Evolutionary conservation across 1,140 invertebrate species (phyloP).

Genomic region (Drosophila santomea): DNA sequence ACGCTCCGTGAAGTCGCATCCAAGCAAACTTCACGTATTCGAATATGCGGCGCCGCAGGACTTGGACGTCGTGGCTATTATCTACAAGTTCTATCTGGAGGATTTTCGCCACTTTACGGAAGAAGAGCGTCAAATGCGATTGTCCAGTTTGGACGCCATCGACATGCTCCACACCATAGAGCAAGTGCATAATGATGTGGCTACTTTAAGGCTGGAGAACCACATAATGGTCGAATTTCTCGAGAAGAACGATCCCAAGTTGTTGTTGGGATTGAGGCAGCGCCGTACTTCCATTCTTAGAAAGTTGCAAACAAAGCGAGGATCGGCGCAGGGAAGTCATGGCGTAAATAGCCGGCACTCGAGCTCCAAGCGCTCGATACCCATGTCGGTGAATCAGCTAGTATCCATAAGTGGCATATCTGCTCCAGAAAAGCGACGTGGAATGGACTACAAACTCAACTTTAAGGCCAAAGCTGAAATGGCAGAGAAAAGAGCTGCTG

Average conservation of each 20-base stretch:
- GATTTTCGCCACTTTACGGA: slow-evolving; percentile 33
- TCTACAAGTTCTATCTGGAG: slow-evolving; percentile 55
- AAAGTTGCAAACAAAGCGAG: slow-evolving; percentile 21
- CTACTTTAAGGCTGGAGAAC: slow-evolving; percentile 69
- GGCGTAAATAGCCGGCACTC: slow-evolving; percentile 49
- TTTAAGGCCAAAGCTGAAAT: slow-evolving; percentile 75
- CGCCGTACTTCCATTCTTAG: slow-evolving; percentile 61
- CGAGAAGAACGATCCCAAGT: slow-evolving; percentile 79
- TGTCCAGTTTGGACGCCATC: slow-evolving; percentile 57
- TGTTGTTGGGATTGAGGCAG: slow-evolving; percentile 63
- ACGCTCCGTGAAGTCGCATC: slow-evolving; percentile 21
- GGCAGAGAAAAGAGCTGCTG: slow-evolving; percentile 68
- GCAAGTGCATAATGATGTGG: slow-evolving; percentile 61
- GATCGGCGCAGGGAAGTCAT: slow-evolving; percentile 2
- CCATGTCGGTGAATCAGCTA: slow-evolving; percentile 31
- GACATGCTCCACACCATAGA: slow-evolving; percentile 64
- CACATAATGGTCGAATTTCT: slow-evolving; percentile 74
- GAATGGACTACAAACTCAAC: slow-evolving; percentile 59
- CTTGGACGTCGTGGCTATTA: slow-evolving; percentile 47
- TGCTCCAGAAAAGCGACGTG: slow-evolving; percentile 38
- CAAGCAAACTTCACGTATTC: slow-evolving; percentile 13
- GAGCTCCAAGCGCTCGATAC: slow-evolving; percentile 60
- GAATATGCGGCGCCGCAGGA: slow-evolving; percentile 32
- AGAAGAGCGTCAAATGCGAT: slow-evolving; percentile 25
- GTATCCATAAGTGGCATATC: slow-evolving; percentile 6